phyloP scores from a whole-genome alignment of 1,140 invertebrate species.

The Aleiodes sp. region DNA sequence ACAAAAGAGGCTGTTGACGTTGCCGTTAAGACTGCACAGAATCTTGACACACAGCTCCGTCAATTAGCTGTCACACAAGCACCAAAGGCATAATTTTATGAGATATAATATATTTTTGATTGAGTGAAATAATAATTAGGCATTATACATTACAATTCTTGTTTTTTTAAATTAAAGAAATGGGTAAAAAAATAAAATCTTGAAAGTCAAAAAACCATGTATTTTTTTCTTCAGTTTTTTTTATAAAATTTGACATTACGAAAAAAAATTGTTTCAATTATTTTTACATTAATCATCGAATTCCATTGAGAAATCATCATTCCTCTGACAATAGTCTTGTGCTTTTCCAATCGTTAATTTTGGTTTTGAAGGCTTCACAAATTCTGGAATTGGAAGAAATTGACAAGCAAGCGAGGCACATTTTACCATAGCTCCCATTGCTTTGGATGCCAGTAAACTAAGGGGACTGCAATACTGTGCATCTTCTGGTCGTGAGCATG shows the following conservation, averaged over 20 bases:
- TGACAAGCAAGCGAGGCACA: constrained; percentile 3
- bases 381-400: constrained; percentile 15
- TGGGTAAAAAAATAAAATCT: no score
- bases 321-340: background rate
- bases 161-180: no score
- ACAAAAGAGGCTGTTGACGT: constrained; percentile 54
- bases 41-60: constrained; percentile 47
- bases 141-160: no score
- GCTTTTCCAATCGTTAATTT: background rate
- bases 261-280: no score
- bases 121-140: no score
- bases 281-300: background rate
- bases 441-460: constrained; percentile 13
- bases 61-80: constrained; percentile 33
- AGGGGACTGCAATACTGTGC: background rate
- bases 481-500: background rate
- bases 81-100: constrained; percentile 7
- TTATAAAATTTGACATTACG: background rate
- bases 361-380: background rate
- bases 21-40: constrained; percentile 48
- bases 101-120: background rate
- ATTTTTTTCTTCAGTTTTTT: background rate
- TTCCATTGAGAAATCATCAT: background rate
- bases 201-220: background rate
- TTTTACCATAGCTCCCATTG: background rate